Base-by-base conservation (phyloP, 1,140 invertebrate genomes). In the Plectus sambesii region DNA sequence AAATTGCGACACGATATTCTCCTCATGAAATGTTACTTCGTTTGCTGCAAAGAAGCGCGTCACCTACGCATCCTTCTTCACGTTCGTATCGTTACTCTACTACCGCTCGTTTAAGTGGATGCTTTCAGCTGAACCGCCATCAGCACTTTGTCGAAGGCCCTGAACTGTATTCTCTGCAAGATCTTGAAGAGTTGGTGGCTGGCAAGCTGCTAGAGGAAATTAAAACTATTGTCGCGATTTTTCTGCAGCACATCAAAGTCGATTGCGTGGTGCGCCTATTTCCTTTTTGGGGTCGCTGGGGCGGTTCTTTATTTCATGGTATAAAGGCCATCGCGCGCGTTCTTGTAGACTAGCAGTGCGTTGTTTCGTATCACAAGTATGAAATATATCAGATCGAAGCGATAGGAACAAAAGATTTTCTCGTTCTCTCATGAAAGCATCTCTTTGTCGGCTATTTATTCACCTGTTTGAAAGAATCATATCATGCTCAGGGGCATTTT, bases 1-100 rank as follows among this genome's bases (percentile, higher is more conserved):
- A 80, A 81, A 68, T 73, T 87, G 12, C 61, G 81, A 46, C 73
- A 76, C 56, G 75, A 80, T 53, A 68, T 82, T 22, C 65, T 80
- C 23, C 61, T 79, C 0, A 82, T 82, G 78, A 82, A 81, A 63
- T 75, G 81, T 49, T 93, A 92, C 71, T 76, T 93, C 30, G 74
- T 85, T 27, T 74, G 81, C 6, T 92, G 87, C 70, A 70, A 77
- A 17, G 75, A 79, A 47, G n/a, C n/a, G n/a, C n/a, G n/a, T n/a
- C n/a, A n/a, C n/a, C n/a, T n/a, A n/a, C n/a, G n/a, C n/a, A 48
- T 33, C 33, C 20, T 25, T 47, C 24, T 36, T 26, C 23, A 15
- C 15, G 12, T 26, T 59, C 30, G 5, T 49, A 12, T 25, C 12
- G 5, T n/a, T n/a, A n/a, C n/a, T n/a, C n/a, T 9, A 27, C 41